phyloP scores from a whole-genome alignment of 2,113 vertebrate genomes.

The Clarias magur region DNA sequence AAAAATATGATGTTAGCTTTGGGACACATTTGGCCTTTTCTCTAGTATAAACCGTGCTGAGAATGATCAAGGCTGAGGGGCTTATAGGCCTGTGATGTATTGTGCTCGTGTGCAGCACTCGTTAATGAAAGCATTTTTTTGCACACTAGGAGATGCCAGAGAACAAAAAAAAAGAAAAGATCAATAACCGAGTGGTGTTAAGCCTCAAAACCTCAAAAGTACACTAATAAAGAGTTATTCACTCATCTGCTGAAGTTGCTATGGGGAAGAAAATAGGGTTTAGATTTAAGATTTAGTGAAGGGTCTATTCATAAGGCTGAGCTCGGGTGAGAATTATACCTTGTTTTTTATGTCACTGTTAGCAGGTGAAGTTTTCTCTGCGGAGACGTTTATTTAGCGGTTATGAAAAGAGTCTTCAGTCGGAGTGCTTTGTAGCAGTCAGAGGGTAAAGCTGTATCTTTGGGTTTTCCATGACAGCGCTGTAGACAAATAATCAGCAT shows the following conservation, averaged over 20 bases:
- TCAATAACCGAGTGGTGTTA: not conserved
- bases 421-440: not conserved
- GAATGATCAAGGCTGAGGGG: constrained; percentile 8
- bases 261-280: not conserved
- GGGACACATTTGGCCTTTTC: constrained; percentile 1
- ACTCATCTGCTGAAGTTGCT: not conserved
- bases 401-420: not conserved
- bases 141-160: not conserved
- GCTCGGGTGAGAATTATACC: not conserved
- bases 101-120: not conserved
- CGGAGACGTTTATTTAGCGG: not conserved
- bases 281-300: not conserved
- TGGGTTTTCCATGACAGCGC: not conserved
- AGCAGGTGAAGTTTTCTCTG: not conserved
- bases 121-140: constrained; percentile 15
- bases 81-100: constrained; percentile 4
- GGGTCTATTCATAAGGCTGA: not conserved
- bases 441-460: not conserved
- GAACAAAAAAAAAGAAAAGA: not conserved
- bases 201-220: constrained; percentile 17
- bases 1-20: not conserved
- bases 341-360: not conserved
- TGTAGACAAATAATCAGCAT: not conserved
- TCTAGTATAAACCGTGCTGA: not conserved
- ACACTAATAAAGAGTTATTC: constrained; percentile 8